phyloP scores from a whole-genome alignment of 2,888 invertebrate genomes.

The Euzophera pinguis region DNA sequence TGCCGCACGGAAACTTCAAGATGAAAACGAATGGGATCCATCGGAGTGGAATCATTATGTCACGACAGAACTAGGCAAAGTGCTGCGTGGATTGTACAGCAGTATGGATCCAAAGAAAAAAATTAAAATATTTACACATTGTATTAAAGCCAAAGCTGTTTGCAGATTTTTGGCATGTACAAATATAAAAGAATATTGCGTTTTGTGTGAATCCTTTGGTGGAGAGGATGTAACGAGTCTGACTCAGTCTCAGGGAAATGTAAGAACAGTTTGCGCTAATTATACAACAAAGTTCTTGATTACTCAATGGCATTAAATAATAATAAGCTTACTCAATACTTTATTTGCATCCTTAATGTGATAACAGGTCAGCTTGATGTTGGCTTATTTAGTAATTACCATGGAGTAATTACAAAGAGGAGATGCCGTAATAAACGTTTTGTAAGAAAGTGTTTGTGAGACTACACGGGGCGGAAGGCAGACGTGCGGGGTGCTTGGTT shows the following conservation, averaged over 20 bases:
- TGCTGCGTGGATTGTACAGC: conserved; percentile 19
- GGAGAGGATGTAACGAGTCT: not conserved
- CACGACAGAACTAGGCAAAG: conserved; percentile 17
- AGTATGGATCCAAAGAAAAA: conserved; percentile 16
- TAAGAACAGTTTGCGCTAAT: not conserved
- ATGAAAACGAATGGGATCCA: conserved; percentile 12
- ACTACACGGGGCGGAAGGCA: too few species aligned
- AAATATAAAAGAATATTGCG: conserved; percentile 38
- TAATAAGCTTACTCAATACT: too few species aligned
- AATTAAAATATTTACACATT: conserved; percentile 46
- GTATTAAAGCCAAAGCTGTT: conserved; percentile 30
- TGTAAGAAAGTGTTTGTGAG: too few species aligned
- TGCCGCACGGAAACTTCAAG: not conserved
- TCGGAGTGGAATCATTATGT: not conserved
- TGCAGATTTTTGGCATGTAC: conserved; percentile 57
- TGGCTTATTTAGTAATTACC: too few species aligned
- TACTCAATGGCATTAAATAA: not conserved
- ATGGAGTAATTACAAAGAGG: too few species aligned
- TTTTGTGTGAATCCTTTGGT: conserved; percentile 41
- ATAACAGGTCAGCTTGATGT: too few species aligned
- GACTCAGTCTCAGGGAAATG: not conserved
- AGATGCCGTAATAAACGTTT: too few species aligned
- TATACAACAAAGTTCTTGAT: not conserved
- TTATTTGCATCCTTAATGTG: too few species aligned
- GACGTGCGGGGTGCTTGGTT: too few species aligned